Evolutionary conservation across 2,888 invertebrate genomes (phyloP).

Genomic region (Cylindroiulus punctatus): DNA sequence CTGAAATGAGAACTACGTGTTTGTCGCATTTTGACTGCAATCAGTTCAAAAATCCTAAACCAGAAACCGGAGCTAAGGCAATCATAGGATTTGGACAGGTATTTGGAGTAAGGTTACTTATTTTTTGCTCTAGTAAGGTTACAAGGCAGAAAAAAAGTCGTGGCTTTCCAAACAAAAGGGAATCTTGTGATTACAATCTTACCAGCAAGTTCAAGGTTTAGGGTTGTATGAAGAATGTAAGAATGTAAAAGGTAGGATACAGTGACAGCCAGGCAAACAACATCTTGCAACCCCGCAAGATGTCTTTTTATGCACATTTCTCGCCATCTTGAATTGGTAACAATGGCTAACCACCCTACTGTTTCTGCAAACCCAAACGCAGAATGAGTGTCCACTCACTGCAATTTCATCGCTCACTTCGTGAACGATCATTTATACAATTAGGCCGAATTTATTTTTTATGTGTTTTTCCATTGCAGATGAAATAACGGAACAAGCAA

Average conservation of each 20-base stretch:
- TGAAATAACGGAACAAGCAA: constrained; percentile 6
- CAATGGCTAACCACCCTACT: neutral
- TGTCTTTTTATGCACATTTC: constrained; percentile 2
- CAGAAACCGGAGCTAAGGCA: neutral
- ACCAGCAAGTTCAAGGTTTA: constrained; percentile 14
- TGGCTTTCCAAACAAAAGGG: constrained; percentile 22
- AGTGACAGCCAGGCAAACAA: neutral
- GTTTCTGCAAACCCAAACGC: neutral
- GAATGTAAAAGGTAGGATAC: constrained; percentile 12
- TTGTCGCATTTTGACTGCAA: too few relatives aligned
- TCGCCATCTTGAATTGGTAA: neutral
- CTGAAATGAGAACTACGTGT: too few relatives aligned
- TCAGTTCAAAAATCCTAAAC: too few relatives aligned
- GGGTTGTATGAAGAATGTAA: neutral
- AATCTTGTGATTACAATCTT: neutral
- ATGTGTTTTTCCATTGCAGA: neutral
- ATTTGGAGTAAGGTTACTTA: too few relatives aligned
- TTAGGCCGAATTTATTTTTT: neutral
- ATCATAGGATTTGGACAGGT: too few relatives aligned
- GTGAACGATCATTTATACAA: neutral
- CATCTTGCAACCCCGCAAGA: neutral
- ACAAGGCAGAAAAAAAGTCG: neutral
- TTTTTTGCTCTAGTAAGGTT: too few relatives aligned
- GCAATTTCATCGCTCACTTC: neutral
- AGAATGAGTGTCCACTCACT: neutral